Percentiles rank a stretch among this genome's conserved stretches.
Conservation (phyloP, 2,888 invertebrate species). For the Eupithecia subfuscata region DNA sequence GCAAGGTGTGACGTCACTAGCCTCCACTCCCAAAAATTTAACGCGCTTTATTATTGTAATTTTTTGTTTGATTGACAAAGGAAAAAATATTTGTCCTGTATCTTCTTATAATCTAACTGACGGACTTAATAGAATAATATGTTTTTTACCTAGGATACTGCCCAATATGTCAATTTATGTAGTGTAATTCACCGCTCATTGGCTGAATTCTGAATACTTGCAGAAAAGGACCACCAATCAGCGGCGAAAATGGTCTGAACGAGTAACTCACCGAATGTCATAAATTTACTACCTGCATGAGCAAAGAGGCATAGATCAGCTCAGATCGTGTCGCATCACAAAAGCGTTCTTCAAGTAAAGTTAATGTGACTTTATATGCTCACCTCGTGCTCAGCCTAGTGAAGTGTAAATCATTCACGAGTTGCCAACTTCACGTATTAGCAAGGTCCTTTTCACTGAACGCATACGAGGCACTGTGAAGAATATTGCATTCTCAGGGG, state of each 20-base stretch:
- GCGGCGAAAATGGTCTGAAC: not conserved
- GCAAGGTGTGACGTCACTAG: too few species aligned
- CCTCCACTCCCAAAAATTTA: too few species aligned
- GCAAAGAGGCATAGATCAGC: not conserved
- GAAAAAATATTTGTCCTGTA: too few species aligned
- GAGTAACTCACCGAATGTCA: not conserved
- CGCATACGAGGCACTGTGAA: conserved; percentile 8
- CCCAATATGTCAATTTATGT: not conserved
- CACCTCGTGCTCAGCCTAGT: conserved; percentile 46
- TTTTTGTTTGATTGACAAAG: too few species aligned
- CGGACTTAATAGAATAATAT: too few species aligned
- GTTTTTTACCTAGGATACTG: too few species aligned
- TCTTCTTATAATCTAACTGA: too few species aligned
- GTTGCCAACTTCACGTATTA: conserved; percentile 26
- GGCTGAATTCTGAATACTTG: not conserved
- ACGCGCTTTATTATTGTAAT: too few species aligned
- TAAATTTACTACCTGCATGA: not conserved
- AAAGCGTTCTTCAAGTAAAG: conserved; percentile 42
- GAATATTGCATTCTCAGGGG: conserved; percentile 2
- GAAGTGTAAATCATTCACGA: conserved; percentile 51
- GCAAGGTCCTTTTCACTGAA: conserved; percentile 18
- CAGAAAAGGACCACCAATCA: not conserved
- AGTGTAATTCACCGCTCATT: not conserved
- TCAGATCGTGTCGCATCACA: not conserved
- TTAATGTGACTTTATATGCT: conserved; percentile 46